These are phyloP conservation scores for Drosophila suboccidentalis DNA, from an alignment of 2,888 invertebrate species.

Conservation along the genomic window DNA sequence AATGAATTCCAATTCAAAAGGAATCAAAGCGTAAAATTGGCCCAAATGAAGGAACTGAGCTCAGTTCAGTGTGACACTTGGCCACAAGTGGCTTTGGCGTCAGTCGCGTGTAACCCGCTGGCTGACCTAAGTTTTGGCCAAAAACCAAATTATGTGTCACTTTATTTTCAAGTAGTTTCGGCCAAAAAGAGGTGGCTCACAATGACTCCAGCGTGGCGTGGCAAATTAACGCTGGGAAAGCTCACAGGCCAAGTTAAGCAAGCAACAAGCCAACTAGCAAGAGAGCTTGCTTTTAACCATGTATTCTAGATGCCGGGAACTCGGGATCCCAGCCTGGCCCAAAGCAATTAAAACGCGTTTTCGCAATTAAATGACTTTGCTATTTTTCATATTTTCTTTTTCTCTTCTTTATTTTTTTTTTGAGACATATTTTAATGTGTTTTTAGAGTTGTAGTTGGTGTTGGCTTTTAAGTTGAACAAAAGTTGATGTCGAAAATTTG, in stretches of 20 bases:
- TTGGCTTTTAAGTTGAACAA: constrained; percentile 70
- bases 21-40: constrained; percentile 52
- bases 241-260: constrained; percentile 45
- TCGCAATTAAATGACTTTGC: constrained; percentile 80
- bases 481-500: constrained; percentile 79
- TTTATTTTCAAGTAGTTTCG: constrained; percentile 32
- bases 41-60: neutral
- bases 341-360: constrained; percentile 81
- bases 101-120: constrained; percentile 32
- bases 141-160: constrained; percentile 52
- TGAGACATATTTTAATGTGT: constrained; percentile 29
- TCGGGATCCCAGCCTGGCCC: constrained; percentile 36
- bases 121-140: constrained; percentile 24
- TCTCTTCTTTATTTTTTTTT: constrained; percentile 8
- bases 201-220: constrained; percentile 16
- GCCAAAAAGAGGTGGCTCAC: constrained; percentile 31
- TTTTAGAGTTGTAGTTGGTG: constrained; percentile 18
- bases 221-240: constrained; percentile 67
- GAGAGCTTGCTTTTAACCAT: constrained; percentile 44
- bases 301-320: constrained; percentile 31
- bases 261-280: constrained; percentile 25
- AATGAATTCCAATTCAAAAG: constrained; percentile 28
- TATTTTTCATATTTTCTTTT: constrained; percentile 60
- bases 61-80: constrained; percentile 36
- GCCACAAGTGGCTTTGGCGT: constrained; percentile 22